Evolutionary conservation across 2,113 vertebrate species (phyloP).

Genomic region (Xiphorhynchus elegans): DNA sequence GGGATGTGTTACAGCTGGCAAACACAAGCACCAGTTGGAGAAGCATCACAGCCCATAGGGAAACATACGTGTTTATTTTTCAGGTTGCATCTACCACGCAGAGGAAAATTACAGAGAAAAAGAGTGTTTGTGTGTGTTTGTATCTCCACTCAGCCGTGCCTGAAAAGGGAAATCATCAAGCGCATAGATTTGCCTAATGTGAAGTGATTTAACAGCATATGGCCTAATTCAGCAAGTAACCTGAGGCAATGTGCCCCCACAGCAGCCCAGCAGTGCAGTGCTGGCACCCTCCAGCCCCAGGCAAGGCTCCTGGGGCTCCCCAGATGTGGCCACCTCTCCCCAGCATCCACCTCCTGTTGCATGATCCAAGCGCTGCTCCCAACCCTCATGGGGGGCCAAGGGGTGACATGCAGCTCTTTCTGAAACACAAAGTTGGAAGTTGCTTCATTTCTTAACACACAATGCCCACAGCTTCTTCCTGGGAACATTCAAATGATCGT

Average conservation of each 20-base stretch:
- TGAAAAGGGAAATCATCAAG: not conserved
- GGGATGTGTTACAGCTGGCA: not conserved
- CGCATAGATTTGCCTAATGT: not conserved
- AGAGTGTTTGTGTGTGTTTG: not conserved
- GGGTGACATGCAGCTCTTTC: not conserved
- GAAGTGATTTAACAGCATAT: not conserved
- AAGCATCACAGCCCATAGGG: not conserved
- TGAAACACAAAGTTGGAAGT: not conserved
- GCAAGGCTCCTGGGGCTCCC: not conserved
- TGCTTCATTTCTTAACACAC: not conserved
- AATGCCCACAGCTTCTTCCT: not conserved
- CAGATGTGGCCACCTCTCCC: rapidly evolving
- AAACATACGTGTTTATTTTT: not conserved
- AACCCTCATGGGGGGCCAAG: rapidly evolving
- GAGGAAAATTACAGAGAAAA: slow-evolving; percentile 15
- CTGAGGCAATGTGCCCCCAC: not conserved
- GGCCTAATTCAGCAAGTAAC: not conserved
- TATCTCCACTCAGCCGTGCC: not conserved
- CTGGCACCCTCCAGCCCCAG: not conserved
- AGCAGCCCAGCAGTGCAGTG: not conserved
- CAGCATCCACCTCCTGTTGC: not conserved
- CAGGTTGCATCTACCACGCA: not conserved
- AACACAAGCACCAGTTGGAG: not conserved
- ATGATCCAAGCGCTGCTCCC: not conserved
- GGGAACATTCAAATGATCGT: rapidly evolving